Evolutionary conservation across 2,888 invertebrate genomes (phyloP).

Genomic region (Cryptops parisi): DNA sequence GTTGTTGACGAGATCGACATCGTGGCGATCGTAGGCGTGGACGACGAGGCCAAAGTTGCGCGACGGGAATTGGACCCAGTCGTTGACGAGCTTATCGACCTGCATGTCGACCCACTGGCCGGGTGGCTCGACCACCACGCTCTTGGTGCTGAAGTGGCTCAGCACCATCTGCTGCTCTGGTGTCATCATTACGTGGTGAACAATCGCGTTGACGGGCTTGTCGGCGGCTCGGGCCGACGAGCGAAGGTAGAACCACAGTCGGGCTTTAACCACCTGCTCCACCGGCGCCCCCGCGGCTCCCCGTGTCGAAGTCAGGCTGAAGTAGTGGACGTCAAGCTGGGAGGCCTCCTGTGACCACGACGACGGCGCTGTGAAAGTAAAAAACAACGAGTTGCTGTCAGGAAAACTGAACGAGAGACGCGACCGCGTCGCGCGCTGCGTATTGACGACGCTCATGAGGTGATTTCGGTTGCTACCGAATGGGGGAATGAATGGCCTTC

Average conservation of each 20-base stretch:
- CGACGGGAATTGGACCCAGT: slow-evolving; percentile 58
- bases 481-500: too few relatives aligned
- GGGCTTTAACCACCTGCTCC: slow-evolving; percentile 46
- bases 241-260: slow-evolving; percentile 52
- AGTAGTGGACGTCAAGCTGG: too few relatives aligned
- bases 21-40: slow-evolving; percentile 36
- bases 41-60: slow-evolving; percentile 63
- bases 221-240: slow-evolving; percentile 10
- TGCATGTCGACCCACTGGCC: slow-evolving; percentile 57
- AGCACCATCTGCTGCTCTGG: slow-evolving; percentile 13
- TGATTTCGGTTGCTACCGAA: too few relatives aligned
- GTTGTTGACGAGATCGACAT: slow-evolving; percentile 41
- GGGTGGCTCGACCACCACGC: slow-evolving; percentile 32
- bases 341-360: too few relatives aligned
- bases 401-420: too few relatives aligned
- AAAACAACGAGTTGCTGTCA: too few relatives aligned
- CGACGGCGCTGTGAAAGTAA: too few relatives aligned
- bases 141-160: slow-evolving; percentile 20
- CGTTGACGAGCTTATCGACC: slow-evolving; percentile 51
- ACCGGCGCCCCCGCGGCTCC: too few relatives aligned
- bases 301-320: too few relatives aligned
- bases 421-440: too few relatives aligned
- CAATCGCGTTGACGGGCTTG: not conserved
- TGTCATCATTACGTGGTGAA: slow-evolving; percentile 4
- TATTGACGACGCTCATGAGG: too few relatives aligned